Conservation (phyloP, 2,888 invertebrate species). For the Nomada ruficornis region DNA sequence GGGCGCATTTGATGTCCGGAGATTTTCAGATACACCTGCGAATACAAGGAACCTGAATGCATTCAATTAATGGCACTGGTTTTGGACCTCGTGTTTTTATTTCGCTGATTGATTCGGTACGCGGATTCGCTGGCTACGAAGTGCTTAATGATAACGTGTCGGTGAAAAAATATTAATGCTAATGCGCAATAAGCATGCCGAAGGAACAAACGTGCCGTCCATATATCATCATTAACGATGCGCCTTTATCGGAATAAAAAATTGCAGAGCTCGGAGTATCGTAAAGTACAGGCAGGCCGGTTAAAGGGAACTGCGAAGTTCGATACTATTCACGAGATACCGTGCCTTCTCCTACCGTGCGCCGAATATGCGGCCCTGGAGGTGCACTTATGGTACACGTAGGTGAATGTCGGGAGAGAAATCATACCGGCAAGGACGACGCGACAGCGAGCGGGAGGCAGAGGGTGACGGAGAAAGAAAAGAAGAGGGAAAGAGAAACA, state of each 20-base stretch:
- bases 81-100: neutral
- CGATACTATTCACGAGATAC: neutral
- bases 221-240: too few species aligned
- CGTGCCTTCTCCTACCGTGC: neutral
- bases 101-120: too few species aligned
- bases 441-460: constrained; percentile 64
- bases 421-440: constrained; percentile 83
- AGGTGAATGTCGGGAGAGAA: constrained; percentile 82
- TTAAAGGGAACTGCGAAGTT: neutral
- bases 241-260: too few species aligned
- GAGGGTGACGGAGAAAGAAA: constrained; percentile 47
- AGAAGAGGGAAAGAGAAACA: constrained; percentile 70
- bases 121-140: too few species aligned
- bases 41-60: neutral
- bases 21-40: constrained; percentile 2
- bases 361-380: constrained; percentile 64
- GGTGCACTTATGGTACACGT: constrained; percentile 68
- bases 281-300: too few species aligned
- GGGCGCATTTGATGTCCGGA: constrained; percentile 21
- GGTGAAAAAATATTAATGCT: too few species aligned
- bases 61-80: neutral
- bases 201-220: too few species aligned
- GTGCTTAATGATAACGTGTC: too few species aligned
- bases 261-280: too few species aligned
- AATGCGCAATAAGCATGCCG: too few species aligned